A percentile compares a stretch with the other conserved stretches of the same genome.
These are phyloP conservation scores for Maccullochella peelii DNA, from an alignment of 2,113 vertebrate genomes.

Conservation along the genomic window DNA sequence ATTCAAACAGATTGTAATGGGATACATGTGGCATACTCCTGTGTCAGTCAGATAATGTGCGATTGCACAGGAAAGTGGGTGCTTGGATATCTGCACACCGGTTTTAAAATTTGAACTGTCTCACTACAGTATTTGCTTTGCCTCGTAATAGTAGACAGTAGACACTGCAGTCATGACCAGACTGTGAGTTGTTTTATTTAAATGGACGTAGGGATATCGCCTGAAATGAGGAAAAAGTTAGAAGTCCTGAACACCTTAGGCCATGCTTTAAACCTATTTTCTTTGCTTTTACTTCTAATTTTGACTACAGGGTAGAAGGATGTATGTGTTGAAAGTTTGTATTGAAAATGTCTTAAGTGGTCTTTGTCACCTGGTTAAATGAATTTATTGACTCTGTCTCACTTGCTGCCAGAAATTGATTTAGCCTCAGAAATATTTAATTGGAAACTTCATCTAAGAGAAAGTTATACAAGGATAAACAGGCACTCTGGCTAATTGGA, in stretches of 20 bases:
- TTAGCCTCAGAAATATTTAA: slow-evolving; percentile 57
- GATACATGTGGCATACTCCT: slow-evolving; percentile 13
- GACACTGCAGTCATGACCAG: neutral
- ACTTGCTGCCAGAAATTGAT: slow-evolving; percentile 36
- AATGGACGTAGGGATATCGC: neutral
- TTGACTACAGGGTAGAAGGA: too few relatives aligned
- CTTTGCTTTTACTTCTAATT: neutral
- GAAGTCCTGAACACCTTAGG: neutral
- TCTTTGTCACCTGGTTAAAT: slow-evolving; percentile 55
- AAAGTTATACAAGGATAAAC: slow-evolving; percentile 56
- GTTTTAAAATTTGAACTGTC: neutral
- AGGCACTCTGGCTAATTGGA: slow-evolving; percentile 58
- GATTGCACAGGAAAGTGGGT: neutral
- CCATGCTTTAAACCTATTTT: neutral
- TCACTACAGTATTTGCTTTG: neutral
- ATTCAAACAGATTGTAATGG: slow-evolving; percentile 33
- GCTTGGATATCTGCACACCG: neutral
- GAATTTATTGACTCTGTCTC: slow-evolving; percentile 36
- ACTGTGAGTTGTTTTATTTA: neutral
- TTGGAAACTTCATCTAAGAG: slow-evolving; percentile 53
- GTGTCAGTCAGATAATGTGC: neutral
- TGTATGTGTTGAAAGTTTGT: neutral
- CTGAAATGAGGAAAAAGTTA: neutral
- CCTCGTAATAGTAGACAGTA: neutral
- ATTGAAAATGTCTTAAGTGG: slow-evolving; percentile 16